Percentiles rank a stretch among this genome's conserved stretches.
Conservation (phyloP, 2,113 vertebrate genomes). For the Onychostruthus taczanowskii region DNA sequence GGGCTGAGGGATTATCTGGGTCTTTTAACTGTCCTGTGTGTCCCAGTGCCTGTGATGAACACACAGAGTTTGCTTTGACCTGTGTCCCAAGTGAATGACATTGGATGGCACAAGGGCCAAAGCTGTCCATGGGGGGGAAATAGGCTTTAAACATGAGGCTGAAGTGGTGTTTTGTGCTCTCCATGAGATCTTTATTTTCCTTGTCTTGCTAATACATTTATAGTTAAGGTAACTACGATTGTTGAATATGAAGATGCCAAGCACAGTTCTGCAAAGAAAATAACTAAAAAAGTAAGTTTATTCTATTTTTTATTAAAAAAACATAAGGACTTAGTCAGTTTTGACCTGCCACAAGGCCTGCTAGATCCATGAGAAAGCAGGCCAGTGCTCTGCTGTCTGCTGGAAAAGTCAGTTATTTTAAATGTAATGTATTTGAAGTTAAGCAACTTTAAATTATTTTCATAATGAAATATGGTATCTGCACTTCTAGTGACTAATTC, state of each 20-base stretch:
- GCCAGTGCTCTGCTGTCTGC: background rate
- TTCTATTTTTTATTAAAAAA: background rate
- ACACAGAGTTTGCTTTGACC: background rate
- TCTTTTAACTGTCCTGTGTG: background rate
- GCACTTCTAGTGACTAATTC: background rate
- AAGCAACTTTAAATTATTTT: background rate
- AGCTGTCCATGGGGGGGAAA: background rate
- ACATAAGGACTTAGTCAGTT: background rate
- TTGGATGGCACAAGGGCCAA: background rate
- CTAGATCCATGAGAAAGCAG: background rate
- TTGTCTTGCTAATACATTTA: background rate
- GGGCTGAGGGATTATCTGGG: background rate
- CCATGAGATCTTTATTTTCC: background rate
- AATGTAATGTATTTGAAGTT: background rate
- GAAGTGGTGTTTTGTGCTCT: background rate
- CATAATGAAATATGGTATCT: background rate
- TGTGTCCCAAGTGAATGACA: background rate
- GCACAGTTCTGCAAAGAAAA: slow-evolving; percentile 7
- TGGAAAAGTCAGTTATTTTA: background rate
- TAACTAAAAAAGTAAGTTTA: slow-evolving; percentile 60
- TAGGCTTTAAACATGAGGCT: background rate
- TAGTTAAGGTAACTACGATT: slow-evolving; percentile 71
- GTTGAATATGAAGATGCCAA: slow-evolving; percentile 55
- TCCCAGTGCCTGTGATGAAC: background rate
- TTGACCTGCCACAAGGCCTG: background rate